Evolutionary conservation across 2,888 invertebrate species (phyloP), one percentile per base, ranked within the genome.

Genomic region (Koerneria pararmatus): DNA sequence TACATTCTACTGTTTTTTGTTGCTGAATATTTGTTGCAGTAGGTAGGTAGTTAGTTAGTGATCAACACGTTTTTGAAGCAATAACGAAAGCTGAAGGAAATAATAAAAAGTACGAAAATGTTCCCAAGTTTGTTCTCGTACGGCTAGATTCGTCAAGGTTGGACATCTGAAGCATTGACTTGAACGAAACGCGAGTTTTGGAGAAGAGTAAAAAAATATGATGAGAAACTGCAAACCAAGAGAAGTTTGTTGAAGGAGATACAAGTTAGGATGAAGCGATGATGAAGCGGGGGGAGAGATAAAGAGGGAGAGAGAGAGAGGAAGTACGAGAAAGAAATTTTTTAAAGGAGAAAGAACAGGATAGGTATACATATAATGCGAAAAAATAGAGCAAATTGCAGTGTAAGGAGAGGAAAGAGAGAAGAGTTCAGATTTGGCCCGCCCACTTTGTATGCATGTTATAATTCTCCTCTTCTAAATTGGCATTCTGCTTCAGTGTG

Each of bases 261-360:
- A n/a, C 22, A 22, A 51, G 22, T 51, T 22, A n/a, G 8, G 24
- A n/a, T 51, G 24, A n/a, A 22, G n/a, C 8, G 51, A 22, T 5
- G n/a, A 5, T 8, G 51, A 27, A n/a, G n/a, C n/a, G 51, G 22
- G 8, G n/a, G 24, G 51, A n/a, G 51, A 61, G 61, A 61, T 46
- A 37, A 29, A 48, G 37, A 46, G 65, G 31, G 58, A 65, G 41
- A 37, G 37, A 59, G 22, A 27, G 49, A 24, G 46, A 64, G 56
- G 24, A 56, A 56, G 41, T 27, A 31, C 24, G 64, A 64, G 64
- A 34, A 48, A 70, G 70, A 27, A 57, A 65, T 29, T 70, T 69
- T 46, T 67, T 61, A 67, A 69, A 68, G 32, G 35, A n/a, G n/a
- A n/a, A n/a, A n/a, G n/a, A n/a, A n/a, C n/a, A n/a, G n/a, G n/a